These are phyloP conservation scores for Chascanopsetta lugubris DNA, from an alignment of 2,113 vertebrate genomes.

Conservation along the genomic window DNA sequence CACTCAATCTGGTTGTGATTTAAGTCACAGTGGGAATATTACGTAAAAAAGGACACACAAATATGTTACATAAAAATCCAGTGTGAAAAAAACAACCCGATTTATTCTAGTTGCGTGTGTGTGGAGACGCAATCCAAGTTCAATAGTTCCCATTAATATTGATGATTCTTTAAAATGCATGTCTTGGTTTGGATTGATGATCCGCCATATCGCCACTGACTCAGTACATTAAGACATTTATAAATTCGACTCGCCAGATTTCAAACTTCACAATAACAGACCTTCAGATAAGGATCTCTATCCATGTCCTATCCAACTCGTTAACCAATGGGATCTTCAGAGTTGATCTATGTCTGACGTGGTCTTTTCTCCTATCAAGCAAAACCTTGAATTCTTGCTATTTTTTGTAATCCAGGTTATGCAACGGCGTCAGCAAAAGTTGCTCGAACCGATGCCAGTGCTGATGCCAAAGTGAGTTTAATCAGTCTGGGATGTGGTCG, in stretches of 20 bases:
- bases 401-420: slow-evolving; percentile 45
- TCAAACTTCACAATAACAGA: no score
- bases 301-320: background rate
- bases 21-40: background rate
- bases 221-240: no score
- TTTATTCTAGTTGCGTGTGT: no score
- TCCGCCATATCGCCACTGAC: no score
- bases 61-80: background rate
- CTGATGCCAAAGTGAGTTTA: slow-evolving; percentile 13
- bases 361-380: slow-evolving; percentile 2
- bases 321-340: slow-evolving; percentile 21
- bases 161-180: no score
- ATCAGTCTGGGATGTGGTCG: slow-evolving; percentile 39
- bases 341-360: background rate
- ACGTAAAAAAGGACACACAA: background rate
- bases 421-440: slow-evolving; percentile 28
- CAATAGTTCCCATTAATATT: no score
- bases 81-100: background rate
- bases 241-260: no score
- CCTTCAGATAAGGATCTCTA: no score
- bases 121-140: no score
- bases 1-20: background rate
- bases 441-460: slow-evolving; percentile 18
- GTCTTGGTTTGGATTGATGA: no score
- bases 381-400: background rate